A percentile compares a stretch with the other conserved stretches of the same genome.
These are phyloP conservation scores for Menidia beryllina DNA, from an alignment of 2,113 vertebrate genomes.

Conservation along the genomic window DNA sequence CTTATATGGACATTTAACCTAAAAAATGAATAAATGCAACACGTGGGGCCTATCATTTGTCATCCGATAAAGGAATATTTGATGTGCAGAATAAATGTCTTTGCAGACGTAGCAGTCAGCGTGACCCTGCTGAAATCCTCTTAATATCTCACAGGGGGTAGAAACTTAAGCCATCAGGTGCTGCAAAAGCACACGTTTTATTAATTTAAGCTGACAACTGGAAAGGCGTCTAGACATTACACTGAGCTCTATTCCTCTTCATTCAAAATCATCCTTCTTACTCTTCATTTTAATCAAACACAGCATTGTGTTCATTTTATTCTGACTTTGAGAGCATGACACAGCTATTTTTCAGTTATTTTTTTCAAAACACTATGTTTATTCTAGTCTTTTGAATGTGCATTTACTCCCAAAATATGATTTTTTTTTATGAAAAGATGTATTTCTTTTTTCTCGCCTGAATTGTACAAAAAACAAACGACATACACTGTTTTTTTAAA, in stretches of 20 bases:
- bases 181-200: no score
- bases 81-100: background rate
- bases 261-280: background rate
- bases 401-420: constrained; percentile 9
- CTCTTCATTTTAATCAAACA: background rate
- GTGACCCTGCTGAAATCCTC: constrained; percentile 21
- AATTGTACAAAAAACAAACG: constrained; percentile 8
- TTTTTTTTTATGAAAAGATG: background rate
- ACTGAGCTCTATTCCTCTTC: background rate
- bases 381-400: background rate
- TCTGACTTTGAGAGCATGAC: background rate
- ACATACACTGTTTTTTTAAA: no score
- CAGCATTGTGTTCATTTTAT: background rate
- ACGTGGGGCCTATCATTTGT: no score
- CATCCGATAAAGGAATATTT: no score
- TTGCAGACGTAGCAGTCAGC: background rate
- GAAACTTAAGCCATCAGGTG: constrained; percentile 3
- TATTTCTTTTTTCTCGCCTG: no score
- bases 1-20: no score
- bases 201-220: no score
- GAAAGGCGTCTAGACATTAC: background rate
- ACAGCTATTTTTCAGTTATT: constrained; percentile 13
- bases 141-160: background rate
- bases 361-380: background rate
- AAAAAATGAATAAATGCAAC: no score